Base-by-base conservation (phyloP, 2,797 vertebrate species). In the Malurus leucopterus region DNA sequence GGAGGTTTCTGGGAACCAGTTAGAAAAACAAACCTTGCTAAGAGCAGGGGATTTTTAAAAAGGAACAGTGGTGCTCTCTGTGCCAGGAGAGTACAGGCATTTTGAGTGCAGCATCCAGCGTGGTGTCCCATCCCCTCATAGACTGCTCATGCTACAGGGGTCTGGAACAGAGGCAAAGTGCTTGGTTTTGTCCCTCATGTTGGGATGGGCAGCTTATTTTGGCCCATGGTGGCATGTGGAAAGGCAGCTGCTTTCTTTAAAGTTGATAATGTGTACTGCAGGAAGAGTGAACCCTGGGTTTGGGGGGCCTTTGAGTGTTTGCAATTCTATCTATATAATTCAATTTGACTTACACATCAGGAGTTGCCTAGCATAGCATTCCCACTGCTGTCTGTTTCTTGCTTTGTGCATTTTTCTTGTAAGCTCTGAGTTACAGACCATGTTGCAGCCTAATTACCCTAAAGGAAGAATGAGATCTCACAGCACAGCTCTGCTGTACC, bases 1-100 rank as follows among this genome's bases (percentile, higher is more conserved):
- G 84, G 93, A 96, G 92, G 80, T 95, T 96, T 96, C 92, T 95
- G 94, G 93, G 94, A 97, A 96, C 46, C 64, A 86, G 94, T 95
- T 84, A 95, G 81, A 93, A 95, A 96, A 96, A 95, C 88, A 95
- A 96, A 95, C 79, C 86, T 80, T 78, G 62, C 91, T 88, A 96
- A 97, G 95, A 95, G 84, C 64, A 78, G 89, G 87, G 86, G 77
- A 90, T 94, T 93, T 95, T 87, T 40, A 7, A 54, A 89, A 75
- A 89, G 73, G 74, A 95, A 92, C 88, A 94, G 93, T 94, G 86
- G 86, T 88, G 58, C 47, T 76, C 49, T 91, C 90, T 93, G 53
- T 95, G 88, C 94, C 86, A 81, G 67, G 54, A 75, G 65, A 84
- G 72, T 74, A 85, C 58, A 44, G 75, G 75, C 81, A 5, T 92